Base-by-base conservation (phyloP, 2,888 invertebrate genomes). In the Mechanitis mazaeus region DNA sequence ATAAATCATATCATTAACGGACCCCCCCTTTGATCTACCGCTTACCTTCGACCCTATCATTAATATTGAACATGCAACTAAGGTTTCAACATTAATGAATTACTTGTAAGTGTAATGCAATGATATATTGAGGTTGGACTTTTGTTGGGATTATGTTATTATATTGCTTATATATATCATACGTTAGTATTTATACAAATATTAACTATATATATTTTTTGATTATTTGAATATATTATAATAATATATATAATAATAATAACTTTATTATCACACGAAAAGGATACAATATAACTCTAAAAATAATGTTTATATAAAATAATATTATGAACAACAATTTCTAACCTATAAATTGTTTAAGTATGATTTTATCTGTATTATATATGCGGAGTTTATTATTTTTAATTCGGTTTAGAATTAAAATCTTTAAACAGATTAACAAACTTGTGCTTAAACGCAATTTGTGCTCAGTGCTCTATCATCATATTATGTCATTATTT, bases 11-110 rank as follows among this genome's bases (percentile, higher is more conserved):
- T 70, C 63, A 71, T 69, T 69, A 71, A 64, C 71, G 68, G 70
- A 70, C 72, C 73, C 70, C 75, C 74, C 72, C 85, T 85, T 86
- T 85, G 84, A 85, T 83, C 77, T 72, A 73, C 83, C 87, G 87
- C 78, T 84, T 87, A 88, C 88, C 88, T 88, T 81, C 86, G 88
- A 88, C 88, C 88, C 71, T 72, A 72, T 77, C 77, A 83, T 83
- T 81, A 83, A 84, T 84, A 79, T 80, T 66, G 71, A 66, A 71
- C 70, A 69, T 74, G 77, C 78, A 79, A 73, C 75, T 74, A 74
- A 68, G 71, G 73, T 76, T 77, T 72, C 75, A 76, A 79, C 76
- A 73, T 74, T 83, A 83, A 86, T 85, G 80, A 84, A 84, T 84
- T 81, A 77, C 76, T 74, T 66, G 66, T 64, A 66, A 64, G 58